Conservation (phyloP, 2,113 vertebrate genomes). For the Phrynocephalus versicolor region DNA sequence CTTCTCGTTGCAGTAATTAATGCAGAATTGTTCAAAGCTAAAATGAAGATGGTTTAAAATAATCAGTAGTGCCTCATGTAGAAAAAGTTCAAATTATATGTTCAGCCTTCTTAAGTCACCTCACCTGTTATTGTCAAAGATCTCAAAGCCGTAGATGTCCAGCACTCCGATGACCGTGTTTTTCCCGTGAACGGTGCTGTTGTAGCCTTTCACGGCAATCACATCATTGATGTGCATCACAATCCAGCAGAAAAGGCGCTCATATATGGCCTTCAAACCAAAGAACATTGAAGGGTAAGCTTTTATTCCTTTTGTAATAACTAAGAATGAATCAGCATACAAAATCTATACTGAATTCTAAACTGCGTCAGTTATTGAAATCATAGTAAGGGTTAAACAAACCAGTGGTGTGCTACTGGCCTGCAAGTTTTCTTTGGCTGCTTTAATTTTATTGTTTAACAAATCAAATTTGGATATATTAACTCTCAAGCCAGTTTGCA, state of each 20-base stretch:
- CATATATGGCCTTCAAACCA: slow-evolving; percentile 89
- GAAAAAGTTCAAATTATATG: background rate
- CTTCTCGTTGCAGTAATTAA: slow-evolving; percentile 99
- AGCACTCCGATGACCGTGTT: slow-evolving; percentile 97
- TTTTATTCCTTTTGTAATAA: background rate
- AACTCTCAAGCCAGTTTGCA: background rate
- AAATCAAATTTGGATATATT: background rate
- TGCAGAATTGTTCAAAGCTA: slow-evolving; percentile 98
- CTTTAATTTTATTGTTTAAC: background rate
- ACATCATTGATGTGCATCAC: slow-evolving; percentile 92
- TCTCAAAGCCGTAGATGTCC: slow-evolving; percentile 98
- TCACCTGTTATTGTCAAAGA: slow-evolving; percentile 98
- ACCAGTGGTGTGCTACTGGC: background rate
- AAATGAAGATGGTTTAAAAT: background rate
- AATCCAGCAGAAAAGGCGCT: slow-evolving; percentile 97
- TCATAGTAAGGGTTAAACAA: background rate
- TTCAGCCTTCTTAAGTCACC: background rate
- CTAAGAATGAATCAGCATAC: background rate
- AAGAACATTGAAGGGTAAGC: slow-evolving; percentile 2
- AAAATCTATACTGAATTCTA: background rate
- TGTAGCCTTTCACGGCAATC: slow-evolving; percentile 93
- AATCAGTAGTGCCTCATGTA: background rate
- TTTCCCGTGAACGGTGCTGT: slow-evolving; percentile 89
- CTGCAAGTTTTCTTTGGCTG: background rate
- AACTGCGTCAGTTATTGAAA: background rate